Conservation (phyloP, 1,140 invertebrate species). For the Cherax destructor region DNA sequence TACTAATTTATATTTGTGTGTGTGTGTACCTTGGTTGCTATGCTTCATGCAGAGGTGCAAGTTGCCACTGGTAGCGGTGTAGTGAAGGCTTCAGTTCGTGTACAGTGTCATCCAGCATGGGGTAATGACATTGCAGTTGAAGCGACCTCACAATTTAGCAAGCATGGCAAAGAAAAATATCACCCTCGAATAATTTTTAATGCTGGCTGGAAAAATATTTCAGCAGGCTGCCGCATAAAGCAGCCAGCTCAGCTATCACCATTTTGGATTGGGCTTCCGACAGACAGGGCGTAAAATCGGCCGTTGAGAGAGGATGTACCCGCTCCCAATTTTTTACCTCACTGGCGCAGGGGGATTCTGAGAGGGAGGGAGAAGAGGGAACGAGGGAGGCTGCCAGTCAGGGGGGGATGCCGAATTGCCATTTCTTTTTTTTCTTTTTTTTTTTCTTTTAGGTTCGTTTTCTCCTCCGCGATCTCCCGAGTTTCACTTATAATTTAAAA, state of each 20-base stretch:
- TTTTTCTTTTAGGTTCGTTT: constrained; percentile 11
- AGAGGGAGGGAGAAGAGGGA: neutral
- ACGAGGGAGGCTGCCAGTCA: neutral
- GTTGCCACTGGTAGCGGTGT: no score
- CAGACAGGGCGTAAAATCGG: constrained; percentile 38
- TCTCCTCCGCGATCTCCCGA: neutral
- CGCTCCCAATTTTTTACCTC: constrained; percentile 26
- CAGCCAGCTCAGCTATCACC: constrained; percentile 24
- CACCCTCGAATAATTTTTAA: no score
- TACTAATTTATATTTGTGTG: no score
- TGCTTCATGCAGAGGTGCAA: no score
- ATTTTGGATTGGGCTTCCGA: constrained; percentile 44
- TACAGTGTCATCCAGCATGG: no score
- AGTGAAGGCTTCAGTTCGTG: no score
- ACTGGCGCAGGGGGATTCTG: neutral
- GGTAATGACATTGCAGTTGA: no score
- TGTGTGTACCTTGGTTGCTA: no score
- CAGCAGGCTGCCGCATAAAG: neutral
- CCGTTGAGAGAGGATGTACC: constrained; percentile 41
- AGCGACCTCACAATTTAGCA: no score
- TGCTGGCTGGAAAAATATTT: neutral
- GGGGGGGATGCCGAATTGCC: neutral
- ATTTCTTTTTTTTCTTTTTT: neutral
- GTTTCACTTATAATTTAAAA: neutral
- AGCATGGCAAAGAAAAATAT: no score